Percentiles rank a stretch among this genome's conserved stretches.
Evolutionary conservation across 1,140 invertebrate genomes (phyloP).

Genomic region (Pogonognathellus flavescens): DNA sequence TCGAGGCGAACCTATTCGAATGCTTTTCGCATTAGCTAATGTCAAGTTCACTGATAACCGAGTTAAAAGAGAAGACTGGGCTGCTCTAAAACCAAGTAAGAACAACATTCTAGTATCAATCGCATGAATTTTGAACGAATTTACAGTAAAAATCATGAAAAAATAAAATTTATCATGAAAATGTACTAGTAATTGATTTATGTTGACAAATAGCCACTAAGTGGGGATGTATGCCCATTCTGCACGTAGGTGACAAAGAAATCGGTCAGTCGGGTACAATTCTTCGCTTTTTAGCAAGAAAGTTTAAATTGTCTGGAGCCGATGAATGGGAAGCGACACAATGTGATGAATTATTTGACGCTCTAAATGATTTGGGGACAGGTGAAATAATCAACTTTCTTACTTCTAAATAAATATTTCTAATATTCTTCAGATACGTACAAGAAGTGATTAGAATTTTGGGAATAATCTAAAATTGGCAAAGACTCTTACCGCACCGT

Average conservation of each 20-base stretch:
- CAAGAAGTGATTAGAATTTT: no score
- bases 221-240: conserved; percentile 78
- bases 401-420: neutral
- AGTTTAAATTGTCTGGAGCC: conserved; percentile 75
- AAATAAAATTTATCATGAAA: neutral
- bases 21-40: conserved; percentile 71
- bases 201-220: conserved; percentile 70
- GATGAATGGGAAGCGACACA: conserved; percentile 78
- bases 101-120: neutral
- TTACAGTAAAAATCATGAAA: no score
- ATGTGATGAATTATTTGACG: conserved; percentile 76
- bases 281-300: conserved; percentile 76
- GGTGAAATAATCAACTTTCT: neutral
- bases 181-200: neutral
- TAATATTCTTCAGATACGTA: no score
- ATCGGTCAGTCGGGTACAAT: conserved; percentile 78
- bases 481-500: no score
- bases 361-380: conserved; percentile 71
- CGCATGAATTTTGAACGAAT: neutral
- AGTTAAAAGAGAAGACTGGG: conserved; percentile 69
- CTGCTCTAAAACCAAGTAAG: conserved; percentile 70
- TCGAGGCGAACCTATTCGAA: conserved; percentile 73
- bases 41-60: conserved; percentile 72
- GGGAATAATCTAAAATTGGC: no score
- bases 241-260: conserved; percentile 76